These are phyloP conservation scores for Zosterops japonicus DNA, from an alignment of 2,113 vertebrate genomes.

Conservation along the genomic window DNA sequence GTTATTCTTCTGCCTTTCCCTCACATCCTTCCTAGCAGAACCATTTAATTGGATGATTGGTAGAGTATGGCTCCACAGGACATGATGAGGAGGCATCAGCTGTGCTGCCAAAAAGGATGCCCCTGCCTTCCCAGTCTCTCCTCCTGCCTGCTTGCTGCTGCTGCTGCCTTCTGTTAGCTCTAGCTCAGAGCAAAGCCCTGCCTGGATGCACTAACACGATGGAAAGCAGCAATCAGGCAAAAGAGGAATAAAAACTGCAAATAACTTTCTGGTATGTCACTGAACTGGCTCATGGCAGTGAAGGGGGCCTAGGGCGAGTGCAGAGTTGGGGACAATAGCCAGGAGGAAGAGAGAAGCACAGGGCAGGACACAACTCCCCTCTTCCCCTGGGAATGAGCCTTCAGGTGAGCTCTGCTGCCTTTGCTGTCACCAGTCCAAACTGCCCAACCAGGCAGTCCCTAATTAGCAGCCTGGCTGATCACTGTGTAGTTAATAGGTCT, in stretches of 20 bases:
- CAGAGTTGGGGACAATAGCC: not conserved
- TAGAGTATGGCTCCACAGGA: not conserved
- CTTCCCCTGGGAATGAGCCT: not conserved
- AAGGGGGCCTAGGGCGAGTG: not conserved
- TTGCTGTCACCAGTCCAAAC: not conserved
- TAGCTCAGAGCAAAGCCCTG: not conserved
- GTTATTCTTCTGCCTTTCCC: not conserved
- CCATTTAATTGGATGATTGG: not conserved
- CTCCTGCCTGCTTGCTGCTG: not conserved
- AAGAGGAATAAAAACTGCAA: not conserved
- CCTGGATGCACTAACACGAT: not conserved
- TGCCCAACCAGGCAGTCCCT: rapidly evolving
- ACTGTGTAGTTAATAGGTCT: not conserved
- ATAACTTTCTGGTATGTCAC: not conserved
- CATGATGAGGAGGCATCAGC: not conserved
- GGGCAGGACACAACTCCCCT: not conserved
- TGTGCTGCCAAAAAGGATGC: not conserved
- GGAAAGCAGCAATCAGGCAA: not conserved
- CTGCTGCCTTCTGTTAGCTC: not conserved
- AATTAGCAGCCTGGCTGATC: not conserved
- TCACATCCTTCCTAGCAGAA: not conserved
- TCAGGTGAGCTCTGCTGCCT: not conserved
- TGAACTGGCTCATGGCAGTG: not conserved
- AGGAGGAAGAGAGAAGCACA: not conserved
- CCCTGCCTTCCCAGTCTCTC: not conserved